These are phyloP conservation scores for Hymenopus coronatus DNA, from an alignment of 2,888 invertebrate species.

Conservation along the genomic window DNA sequence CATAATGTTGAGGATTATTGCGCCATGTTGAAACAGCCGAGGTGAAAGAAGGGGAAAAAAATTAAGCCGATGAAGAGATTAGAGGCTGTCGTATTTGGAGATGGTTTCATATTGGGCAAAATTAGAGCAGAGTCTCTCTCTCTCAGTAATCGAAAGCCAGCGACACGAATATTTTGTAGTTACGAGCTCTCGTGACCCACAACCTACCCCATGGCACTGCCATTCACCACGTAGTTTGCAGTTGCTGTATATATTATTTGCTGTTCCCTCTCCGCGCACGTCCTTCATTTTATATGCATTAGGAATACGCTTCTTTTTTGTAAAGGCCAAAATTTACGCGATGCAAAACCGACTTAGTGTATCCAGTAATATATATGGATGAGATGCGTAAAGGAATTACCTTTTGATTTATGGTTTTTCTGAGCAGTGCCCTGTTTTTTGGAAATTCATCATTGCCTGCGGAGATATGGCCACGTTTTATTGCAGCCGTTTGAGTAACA, in stretches of 20 bases:
- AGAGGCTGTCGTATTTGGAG: background rate
- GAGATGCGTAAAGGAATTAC: background rate
- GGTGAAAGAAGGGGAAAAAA: too few relatives aligned
- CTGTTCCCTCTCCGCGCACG: background rate
- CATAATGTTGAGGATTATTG: too few relatives aligned
- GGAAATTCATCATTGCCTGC: background rate
- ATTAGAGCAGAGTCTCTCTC: background rate
- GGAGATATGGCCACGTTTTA: background rate
- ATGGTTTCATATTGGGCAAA: background rate
- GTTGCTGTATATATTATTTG: background rate
- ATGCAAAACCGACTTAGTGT: background rate
- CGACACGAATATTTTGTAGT: background rate
- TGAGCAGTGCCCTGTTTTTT: background rate
- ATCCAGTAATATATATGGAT: background rate
- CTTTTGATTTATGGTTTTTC: background rate
- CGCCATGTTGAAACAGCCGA: too few relatives aligned
- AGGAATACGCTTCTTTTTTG: background rate
- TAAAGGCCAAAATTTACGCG: background rate
- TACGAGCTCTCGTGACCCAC: background rate
- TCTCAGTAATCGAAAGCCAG: background rate
- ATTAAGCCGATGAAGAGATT: too few relatives aligned
- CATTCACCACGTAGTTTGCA: background rate
- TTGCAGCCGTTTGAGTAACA: background rate
- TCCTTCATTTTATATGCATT: background rate
- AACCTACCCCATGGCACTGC: background rate